Conservation (phyloP, 2,797 vertebrate genomes). For the Megaceryle alcyon region DNA sequence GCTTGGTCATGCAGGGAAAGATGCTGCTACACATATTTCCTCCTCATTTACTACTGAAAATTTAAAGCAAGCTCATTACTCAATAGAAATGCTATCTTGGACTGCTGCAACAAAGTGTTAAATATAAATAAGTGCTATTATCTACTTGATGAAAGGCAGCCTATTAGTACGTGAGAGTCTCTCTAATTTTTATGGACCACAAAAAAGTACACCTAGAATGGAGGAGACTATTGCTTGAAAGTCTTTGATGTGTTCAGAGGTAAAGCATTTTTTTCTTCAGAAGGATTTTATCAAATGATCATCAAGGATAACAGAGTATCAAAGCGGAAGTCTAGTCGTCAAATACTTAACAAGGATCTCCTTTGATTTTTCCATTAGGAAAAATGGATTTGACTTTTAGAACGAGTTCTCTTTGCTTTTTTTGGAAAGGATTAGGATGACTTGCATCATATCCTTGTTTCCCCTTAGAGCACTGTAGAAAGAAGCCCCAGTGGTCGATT, state of each 20-base stretch:
- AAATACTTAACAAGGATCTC: not conserved
- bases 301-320: slow-evolving; percentile 11
- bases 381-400: not conserved
- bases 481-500: accelerated
- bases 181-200: not conserved
- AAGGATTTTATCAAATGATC: not conserved
- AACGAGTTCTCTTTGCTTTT: not conserved
- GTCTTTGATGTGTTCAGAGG: not conserved
- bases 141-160: not conserved
- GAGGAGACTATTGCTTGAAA: not conserved
- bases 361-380: not conserved
- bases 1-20: not conserved
- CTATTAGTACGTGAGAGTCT: not conserved
- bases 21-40: not conserved
- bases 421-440: not conserved
- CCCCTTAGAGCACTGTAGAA: not conserved
- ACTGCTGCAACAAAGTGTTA: not conserved
- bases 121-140: not conserved
- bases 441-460: not conserved
- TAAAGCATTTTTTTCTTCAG: not conserved
- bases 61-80: not conserved
- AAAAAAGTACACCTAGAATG: not conserved
- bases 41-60: not conserved
- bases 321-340: not conserved
- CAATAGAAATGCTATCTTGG: not conserved